phyloP scores from a whole-genome alignment of 2,797 vertebrate genomes.

The Poecilia gillii region DNA sequence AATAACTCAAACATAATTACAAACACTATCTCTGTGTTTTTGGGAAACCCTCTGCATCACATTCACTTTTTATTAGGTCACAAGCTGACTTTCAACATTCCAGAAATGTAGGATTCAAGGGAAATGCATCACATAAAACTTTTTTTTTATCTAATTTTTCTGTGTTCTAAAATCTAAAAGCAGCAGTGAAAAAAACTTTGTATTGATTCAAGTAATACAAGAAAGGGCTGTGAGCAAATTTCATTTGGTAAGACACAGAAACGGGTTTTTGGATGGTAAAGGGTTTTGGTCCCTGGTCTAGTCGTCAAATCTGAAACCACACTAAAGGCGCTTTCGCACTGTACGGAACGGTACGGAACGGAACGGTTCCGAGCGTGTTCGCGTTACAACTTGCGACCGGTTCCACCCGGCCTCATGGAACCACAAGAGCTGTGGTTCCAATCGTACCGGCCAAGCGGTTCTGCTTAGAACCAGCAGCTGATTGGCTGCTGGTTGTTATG shows the following conservation, averaged over 20 bases:
- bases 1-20: neutral
- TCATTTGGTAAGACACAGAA: neutral
- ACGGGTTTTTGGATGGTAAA: neutral
- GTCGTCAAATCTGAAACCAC: neutral
- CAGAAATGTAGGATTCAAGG: neutral
- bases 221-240: neutral
- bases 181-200: neutral
- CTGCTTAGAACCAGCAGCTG: no score
- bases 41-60: neutral
- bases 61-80: neutral
- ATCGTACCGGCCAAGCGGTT: no score
- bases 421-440: no score
- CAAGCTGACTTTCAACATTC: neutral
- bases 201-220: neutral
- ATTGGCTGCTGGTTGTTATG: no score
- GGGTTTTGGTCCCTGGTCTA: neutral
- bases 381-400: no score
- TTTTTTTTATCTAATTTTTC: neutral
- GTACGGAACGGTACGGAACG: no score
- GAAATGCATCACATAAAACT: neutral
- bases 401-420: no score
- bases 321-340: neutral
- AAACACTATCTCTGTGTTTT: neutral
- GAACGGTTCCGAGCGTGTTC: no score
- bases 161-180: neutral